phyloP scores from a whole-genome alignment of 2,113 vertebrate genomes.

The Ranitomeya variabilis region DNA sequence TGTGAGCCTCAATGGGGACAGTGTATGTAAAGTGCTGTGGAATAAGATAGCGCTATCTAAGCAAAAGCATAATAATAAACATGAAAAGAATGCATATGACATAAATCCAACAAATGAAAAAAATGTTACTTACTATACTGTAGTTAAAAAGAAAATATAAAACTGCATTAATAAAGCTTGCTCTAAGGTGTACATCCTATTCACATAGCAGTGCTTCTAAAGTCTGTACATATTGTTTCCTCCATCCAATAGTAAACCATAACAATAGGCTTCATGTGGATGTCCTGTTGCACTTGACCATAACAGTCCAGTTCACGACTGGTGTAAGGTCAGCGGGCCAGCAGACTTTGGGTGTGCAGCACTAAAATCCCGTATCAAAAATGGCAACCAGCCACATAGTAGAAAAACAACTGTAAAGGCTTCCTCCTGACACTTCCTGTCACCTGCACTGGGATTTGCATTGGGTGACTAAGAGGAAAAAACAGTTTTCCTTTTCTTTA shows the following conservation, averaged over 20 bases:
- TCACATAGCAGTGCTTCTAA: neutral
- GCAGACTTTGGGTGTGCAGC: slow-evolving; percentile 75
- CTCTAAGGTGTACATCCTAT: neutral
- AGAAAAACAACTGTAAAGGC: slow-evolving; percentile 70
- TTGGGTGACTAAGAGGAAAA: slow-evolving; percentile 38
- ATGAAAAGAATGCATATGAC: no score
- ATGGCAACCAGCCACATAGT: slow-evolving; percentile 75
- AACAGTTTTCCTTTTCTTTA: slow-evolving; percentile 3
- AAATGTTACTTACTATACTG: no score
- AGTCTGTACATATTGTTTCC: slow-evolving; percentile 70
- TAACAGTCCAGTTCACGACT: slow-evolving; percentile 65
- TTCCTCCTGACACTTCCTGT: slow-evolving; percentile 77
- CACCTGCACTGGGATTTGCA: slow-evolving; percentile 61
- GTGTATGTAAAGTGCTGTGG: no score
- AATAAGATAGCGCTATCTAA: no score
- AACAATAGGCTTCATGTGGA: slow-evolving; percentile 67
- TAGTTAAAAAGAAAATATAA: no score
- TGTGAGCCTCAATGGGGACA: no score
- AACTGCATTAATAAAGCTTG: no score
- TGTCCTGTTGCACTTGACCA: slow-evolving; percentile 65
- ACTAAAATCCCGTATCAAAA: slow-evolving; percentile 71
- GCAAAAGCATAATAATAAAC: no score
- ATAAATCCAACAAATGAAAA: no score
- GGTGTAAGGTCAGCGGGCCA: slow-evolving; percentile 75
- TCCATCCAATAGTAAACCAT: slow-evolving; percentile 58